Evolutionary conservation across 2,797 vertebrate genomes (phyloP), one percentile per base, ranked within the genome.

Genomic region (Calcarius lapponicus): DNA sequence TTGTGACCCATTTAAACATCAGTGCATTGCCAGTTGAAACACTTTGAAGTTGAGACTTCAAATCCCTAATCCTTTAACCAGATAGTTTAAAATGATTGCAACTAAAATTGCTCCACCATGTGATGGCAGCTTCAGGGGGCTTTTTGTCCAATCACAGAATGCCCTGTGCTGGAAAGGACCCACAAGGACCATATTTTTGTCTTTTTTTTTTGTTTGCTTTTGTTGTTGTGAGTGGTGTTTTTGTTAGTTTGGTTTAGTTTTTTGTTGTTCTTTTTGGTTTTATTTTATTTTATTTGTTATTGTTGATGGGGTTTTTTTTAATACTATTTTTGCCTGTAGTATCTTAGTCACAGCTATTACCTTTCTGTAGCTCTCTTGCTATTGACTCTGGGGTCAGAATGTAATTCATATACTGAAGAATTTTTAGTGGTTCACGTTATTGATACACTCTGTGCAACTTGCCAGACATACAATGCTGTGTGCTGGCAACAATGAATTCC

Each of bases 211-310:
- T 42, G 4, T 60, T 36, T 19, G 17, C 8, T 31, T 11, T 31
- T 36, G 16, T 4, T 25, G 5, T 1, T 20, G 2, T 5, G 34
- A 6, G 22, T 11, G 10, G 19, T 61, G 10, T 0, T 24, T 22
- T 57, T 34, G 3, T 17, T 57, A n/a, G 16, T 25, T 36, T 36
- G 15, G 15, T 57, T 34, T 57, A n/a, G 15, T 17, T 57, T 54
- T 34, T 34, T 24, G 6, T 24, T 17, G 10, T n/a, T 56, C 13
- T 9, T 54, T 26, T 67, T 31, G 36, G 3, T 48, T 24, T 53
- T 20, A 19, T 19, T 13, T 15, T 26, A 17, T 3, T 10, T 29
- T 8, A 12, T 22, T 64, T 25, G 20, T 22, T 22, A 10, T 40
- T 31, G 28, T 11, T 22, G 14, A 16, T 28, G 17, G 3, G 13